Evolutionary conservation across 2,797 vertebrate species (phyloP), one percentile per base, ranked within the genome.

Genomic region (Nannoperca australis): DNA sequence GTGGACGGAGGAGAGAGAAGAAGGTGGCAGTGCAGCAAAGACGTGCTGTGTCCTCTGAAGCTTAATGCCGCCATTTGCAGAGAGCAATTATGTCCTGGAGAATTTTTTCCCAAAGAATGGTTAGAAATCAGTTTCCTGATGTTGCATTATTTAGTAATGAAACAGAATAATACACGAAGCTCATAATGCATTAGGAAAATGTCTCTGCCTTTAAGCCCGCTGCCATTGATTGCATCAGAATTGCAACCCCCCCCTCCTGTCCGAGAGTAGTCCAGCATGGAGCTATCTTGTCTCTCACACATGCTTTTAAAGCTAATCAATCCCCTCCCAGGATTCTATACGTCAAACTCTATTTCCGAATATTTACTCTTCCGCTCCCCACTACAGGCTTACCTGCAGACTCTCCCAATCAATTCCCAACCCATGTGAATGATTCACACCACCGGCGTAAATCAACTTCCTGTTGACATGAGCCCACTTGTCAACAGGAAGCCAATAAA

Each of bases 181-280:
- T 67, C 53, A 79, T 79, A 82, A 83, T 90, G 82, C 81, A 88
- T 89, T 82, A 87, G 82, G 72, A 84, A 89, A 85, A 80, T 61
- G 71, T 80, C 36, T 90, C 78, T 87, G 76, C 78, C 83, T 89
- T 83, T 64, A 65, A 60, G 56, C 50, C 11, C 14, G 42, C 78
- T 56, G 50, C 69, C 80, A 78, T 36, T 88, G 87, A 90, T 83
- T 87, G 81, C 80, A 73, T 85, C 77, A 82, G 70, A 61, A 77
- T 88, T 60, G 84, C 49, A 80, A 36, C 58, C 36, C 38, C 42
- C 32, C 20, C 20, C 60, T 65, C 49, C 30, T 51, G 50, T 63
- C 32, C 1, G 9, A 76, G 40, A 69, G 66, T 45, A 44, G 13
- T 34, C 69, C 40, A 65, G 68, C 53, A 30, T 7, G 50, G 65